A percentile compares a stretch with the other conserved stretches of the same genome.
These are phyloP conservation scores for Mobula birostris DNA, from an alignment of 2,113 vertebrate species.

Conservation along the genomic window DNA sequence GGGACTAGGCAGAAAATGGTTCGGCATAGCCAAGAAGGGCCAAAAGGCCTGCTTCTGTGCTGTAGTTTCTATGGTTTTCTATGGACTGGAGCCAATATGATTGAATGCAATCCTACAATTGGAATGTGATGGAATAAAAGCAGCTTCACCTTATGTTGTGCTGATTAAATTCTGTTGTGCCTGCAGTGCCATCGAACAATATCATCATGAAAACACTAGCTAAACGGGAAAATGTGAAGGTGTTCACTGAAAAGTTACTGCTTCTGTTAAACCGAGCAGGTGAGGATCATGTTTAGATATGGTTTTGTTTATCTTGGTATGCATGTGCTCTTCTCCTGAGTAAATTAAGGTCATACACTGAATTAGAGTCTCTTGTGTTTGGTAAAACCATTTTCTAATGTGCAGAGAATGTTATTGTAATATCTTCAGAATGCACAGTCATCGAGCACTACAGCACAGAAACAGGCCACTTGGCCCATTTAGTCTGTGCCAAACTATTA, in stretches of 20 bases:
- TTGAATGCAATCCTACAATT: background rate
- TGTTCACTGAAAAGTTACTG: slow-evolving; percentile 85
- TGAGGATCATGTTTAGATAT: slow-evolving; percentile 47
- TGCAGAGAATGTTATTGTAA: background rate
- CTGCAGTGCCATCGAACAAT: slow-evolving; percentile 75
- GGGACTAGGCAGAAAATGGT: no score
- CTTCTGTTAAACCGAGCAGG: slow-evolving; percentile 89
- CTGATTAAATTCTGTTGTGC: slow-evolving; percentile 30
- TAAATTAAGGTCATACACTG: background rate
- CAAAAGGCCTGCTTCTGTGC: no score
- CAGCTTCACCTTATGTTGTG: background rate
- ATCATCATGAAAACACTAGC: slow-evolving; percentile 82
- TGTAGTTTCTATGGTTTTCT: no score
- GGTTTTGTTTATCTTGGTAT: background rate
- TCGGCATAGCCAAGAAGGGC: no score
- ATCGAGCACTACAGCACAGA: no score
- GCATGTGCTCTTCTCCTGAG: background rate
- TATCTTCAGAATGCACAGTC: background rate
- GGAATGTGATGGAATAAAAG: background rate
- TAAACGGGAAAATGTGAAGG: slow-evolving; percentile 80
- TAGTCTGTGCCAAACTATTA: no score
- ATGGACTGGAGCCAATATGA: background rate
- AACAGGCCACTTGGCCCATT: no score
- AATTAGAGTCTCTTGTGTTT: no score
- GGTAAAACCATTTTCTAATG: no score